phyloP scores from a whole-genome alignment of 2,888 invertebrate species.

The Rhagonycha lutea region DNA sequence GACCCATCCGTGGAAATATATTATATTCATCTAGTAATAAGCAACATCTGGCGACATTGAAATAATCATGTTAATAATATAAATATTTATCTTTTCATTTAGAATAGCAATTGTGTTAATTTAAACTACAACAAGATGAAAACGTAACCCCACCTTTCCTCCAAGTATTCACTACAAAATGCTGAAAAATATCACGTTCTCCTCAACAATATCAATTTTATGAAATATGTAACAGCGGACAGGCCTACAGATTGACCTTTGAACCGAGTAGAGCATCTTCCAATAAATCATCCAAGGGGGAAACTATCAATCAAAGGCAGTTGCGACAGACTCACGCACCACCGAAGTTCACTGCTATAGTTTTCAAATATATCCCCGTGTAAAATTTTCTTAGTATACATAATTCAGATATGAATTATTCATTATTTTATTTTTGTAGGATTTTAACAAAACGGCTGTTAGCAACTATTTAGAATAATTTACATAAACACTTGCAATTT shows the following conservation, averaged over 20 bases:
- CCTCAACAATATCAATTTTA: conserved; percentile 32
- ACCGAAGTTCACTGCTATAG: conserved; percentile 13
- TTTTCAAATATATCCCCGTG: conserved; percentile 10
- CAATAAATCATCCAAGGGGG: conserved; percentile 37
- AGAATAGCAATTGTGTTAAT: not conserved
- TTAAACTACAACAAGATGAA: not conserved
- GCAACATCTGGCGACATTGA: no score
- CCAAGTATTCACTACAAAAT: conserved; percentile 7
- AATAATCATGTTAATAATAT: no score
- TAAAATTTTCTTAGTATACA: conserved; percentile 8
- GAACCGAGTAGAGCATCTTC: conserved; percentile 36
- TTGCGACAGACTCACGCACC: conserved; percentile 26
- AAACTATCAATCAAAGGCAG: conserved; percentile 38
- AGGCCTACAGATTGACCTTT: conserved; percentile 37
- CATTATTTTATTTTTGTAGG: conserved; percentile 6
- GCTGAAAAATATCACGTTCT: conserved; percentile 19
- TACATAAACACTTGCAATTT: not conserved
- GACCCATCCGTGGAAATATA: no score
- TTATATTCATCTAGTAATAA: no score
- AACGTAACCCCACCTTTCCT: not conserved
- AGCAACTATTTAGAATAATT: not conserved
- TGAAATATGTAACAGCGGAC: conserved; percentile 34
- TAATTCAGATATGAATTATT: conserved; percentile 13
- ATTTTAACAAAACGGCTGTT: not conserved
- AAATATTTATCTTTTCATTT: not conserved